Percentiles rank a stretch among this genome's conserved stretches.
Conservation (phyloP, 2,113 vertebrate genomes). For the Tragelaphus strepsiceros region DNA sequence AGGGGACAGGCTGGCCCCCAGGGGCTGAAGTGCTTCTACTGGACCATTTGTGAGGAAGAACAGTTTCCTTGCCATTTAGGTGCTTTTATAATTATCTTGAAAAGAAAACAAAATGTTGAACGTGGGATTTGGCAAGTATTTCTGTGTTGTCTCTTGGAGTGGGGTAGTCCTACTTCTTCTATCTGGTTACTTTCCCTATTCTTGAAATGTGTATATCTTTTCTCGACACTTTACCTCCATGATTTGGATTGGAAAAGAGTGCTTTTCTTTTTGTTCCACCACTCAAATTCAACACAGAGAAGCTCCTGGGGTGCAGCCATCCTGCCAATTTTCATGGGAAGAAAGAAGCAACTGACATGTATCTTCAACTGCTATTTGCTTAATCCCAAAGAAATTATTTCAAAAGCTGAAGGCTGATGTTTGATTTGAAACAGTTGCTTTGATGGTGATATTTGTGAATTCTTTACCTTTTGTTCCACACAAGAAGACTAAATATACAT, state of each 20-base stretch:
- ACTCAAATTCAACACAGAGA: constrained; percentile 23
- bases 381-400: constrained; percentile 52
- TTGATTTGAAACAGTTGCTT: constrained; percentile 37
- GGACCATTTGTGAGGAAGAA: background rate
- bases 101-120: background rate
- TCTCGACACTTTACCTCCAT: constrained; percentile 56
- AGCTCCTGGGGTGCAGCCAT: background rate
- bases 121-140: constrained; percentile 29
- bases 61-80: background rate
- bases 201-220: constrained; percentile 45
- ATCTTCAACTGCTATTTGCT: constrained; percentile 53
- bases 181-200: background rate
- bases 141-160: constrained; percentile 39
- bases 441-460: constrained; percentile 33
- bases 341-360: constrained; percentile 43
- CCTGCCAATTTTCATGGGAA: constrained; percentile 36
- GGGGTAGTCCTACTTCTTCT: constrained; percentile 16
- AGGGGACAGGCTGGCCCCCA: background rate
- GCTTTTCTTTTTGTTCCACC: constrained; percentile 23
- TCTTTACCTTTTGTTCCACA: constrained; percentile 46
- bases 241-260: constrained; percentile 65
- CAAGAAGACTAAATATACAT: constrained; percentile 43
- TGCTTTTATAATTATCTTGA: background rate
- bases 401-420: background rate
- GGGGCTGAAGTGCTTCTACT: background rate